Conservation (phyloP, 2,888 invertebrate species). For the Lucinisca nassula region DNA sequence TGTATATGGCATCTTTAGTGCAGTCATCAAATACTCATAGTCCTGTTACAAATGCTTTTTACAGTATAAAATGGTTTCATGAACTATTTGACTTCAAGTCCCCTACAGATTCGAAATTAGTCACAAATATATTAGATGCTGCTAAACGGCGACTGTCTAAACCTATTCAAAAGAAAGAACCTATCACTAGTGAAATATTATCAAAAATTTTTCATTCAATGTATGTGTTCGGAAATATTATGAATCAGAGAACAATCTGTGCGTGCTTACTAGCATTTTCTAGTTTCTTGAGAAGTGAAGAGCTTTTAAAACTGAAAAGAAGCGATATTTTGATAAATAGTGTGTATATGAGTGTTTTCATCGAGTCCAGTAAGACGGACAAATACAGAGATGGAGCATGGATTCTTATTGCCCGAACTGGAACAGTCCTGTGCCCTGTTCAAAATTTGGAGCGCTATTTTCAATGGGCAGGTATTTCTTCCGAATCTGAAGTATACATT, state of each 20-base stretch:
- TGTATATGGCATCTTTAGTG: conserved; percentile 49
- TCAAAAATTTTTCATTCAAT: conserved; percentile 16
- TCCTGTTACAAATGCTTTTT: conserved; percentile 53
- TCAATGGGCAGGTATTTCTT: conserved; percentile 17
- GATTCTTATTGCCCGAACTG: conserved; percentile 45
- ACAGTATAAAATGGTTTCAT: conserved; percentile 58
- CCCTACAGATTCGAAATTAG: conserved; percentile 50
- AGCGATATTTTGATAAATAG: conserved; percentile 23
- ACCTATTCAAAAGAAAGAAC: conserved; percentile 49
- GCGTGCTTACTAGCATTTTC: conserved; percentile 34
- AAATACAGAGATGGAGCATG: conserved; percentile 45
- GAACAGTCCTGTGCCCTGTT: conserved; percentile 37
- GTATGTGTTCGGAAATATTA: conserved; percentile 24
- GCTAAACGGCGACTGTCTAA: no score
- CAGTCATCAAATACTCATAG: conserved; percentile 38
- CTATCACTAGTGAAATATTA: conserved; percentile 23
- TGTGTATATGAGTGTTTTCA: conserved; percentile 33
- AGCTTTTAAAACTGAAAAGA: conserved; percentile 34
- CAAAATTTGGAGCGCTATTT: conserved; percentile 38
- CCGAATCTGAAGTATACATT: conserved; percentile 20
- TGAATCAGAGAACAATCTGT: conserved; percentile 36
- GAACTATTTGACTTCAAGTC: conserved; percentile 34
- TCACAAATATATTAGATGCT: conserved; percentile 38
- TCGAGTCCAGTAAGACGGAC: conserved; percentile 40
- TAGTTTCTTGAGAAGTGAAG: conserved; percentile 44